Percentiles rank a stretch among this genome's conserved stretches.
Evolutionary conservation across 2,113 vertebrate species (phyloP).

Genomic region (Mus pahari): DNA sequence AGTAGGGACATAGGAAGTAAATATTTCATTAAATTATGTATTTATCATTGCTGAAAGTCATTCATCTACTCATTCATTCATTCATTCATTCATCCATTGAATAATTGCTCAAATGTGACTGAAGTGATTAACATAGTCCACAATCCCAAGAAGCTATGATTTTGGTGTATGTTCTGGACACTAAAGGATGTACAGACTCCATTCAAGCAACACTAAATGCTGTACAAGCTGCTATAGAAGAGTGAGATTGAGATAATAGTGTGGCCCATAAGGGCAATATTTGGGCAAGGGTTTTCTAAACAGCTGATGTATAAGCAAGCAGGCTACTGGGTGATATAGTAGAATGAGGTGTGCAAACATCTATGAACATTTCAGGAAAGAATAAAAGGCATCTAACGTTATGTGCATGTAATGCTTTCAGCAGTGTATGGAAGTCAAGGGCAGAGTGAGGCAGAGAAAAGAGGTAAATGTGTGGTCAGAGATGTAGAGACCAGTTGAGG

Average conservation of each 20-base stretch:
- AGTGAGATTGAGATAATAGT: not conserved
- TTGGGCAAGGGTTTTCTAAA: not conserved
- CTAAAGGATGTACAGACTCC: not conserved
- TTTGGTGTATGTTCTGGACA: not conserved
- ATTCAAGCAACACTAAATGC: slow-evolving; percentile 21
- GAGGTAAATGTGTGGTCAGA: not conserved
- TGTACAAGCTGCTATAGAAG: not conserved
- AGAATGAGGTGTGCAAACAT: not conserved
- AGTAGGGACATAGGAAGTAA: not conserved
- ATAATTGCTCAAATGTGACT: not conserved
- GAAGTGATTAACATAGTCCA: not conserved
- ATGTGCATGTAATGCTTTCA: not conserved
- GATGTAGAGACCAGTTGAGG: not conserved
- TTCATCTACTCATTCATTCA: not conserved
- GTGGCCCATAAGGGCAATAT: not conserved
- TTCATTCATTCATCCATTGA: not conserved
- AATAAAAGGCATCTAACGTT: not conserved
- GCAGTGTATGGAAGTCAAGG: not conserved
- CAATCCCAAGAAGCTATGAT: not conserved
- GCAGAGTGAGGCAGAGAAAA: not conserved
- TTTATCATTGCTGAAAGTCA: not conserved
- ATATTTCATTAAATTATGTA: not conserved
- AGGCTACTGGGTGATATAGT: not conserved
- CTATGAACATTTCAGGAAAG: not conserved
- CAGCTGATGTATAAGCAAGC: not conserved